These are phyloP conservation scores for Arion vulgaris DNA, from an alignment of 1,140 invertebrate genomes.

Conservation along the genomic window DNA sequence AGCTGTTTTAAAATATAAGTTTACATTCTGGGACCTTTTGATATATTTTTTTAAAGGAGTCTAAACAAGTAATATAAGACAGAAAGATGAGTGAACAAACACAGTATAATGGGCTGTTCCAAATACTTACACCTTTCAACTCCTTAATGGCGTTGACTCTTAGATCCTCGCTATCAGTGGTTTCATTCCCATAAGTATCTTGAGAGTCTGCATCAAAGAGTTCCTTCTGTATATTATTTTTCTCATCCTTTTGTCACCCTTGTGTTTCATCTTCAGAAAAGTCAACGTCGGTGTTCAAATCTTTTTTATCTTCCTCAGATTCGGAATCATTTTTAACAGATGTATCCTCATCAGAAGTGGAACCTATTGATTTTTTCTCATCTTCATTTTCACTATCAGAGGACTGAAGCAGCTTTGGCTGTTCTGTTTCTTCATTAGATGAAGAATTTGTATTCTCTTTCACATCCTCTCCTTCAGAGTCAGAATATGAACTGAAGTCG, in stretches of 20 bases:
- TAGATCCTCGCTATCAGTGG: constrained; percentile 39
- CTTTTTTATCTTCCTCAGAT: constrained; percentile 35
- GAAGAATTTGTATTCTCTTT: constrained; percentile 22
- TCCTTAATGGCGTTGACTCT: constrained; percentile 43
- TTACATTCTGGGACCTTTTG: no score
- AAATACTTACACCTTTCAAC: constrained; percentile 49
- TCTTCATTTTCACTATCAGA: constrained; percentile 31
- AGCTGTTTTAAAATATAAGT: no score
- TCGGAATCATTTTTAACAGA: neutral
- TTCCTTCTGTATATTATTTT: constrained; percentile 19
- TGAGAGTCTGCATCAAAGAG: constrained; percentile 54
- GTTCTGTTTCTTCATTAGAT: constrained; percentile 32
- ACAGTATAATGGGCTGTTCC: no score
- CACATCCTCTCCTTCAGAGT: constrained; percentile 33
- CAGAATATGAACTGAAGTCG: constrained; percentile 30
- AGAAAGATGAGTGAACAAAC: no score
- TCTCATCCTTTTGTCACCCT: constrained; percentile 24
- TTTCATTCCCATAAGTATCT: constrained; percentile 37
- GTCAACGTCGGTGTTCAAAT: constrained; percentile 72
- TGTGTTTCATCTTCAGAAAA: constrained; percentile 67
- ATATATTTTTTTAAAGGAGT: no score
- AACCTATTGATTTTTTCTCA: constrained; percentile 43
- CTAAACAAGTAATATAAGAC: no score
- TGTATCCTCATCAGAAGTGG: constrained; percentile 52
- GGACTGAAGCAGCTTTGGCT: constrained; percentile 22